Evolutionary conservation across 2,888 invertebrate species (phyloP), one percentile per base, ranked within the genome.

Genomic region (Lingula anatina): DNA sequence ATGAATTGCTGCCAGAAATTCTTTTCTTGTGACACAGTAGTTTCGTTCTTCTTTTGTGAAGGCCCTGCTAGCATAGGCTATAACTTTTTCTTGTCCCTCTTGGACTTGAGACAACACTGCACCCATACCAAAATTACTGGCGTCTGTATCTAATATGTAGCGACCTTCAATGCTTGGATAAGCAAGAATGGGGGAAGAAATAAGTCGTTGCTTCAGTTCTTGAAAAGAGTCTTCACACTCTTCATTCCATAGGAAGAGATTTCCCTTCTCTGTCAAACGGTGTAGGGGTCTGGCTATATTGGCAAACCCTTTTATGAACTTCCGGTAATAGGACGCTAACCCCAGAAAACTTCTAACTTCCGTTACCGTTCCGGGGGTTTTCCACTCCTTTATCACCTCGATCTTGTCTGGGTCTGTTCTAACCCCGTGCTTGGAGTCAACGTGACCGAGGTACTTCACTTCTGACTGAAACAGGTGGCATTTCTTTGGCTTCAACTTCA

Each of bases 1-100:
- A n/a, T n/a, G n/a, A n/a, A n/a, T n/a, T n/a, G n/a, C n/a, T 1
- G 54, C 54, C 39, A 56, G 25, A 2, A 56, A 41, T 20, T 56
- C 54, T 28, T 38, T 41, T 24, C 23, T 40, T 1, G 55, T 55
- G 2, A 49, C 49, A 47, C 54, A 51, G 37, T 55, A 55, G 18
- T 48, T 42, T n/a, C 41, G 28, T 27, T 56, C 47, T 2, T 48
- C 5, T n/a, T 37, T 27, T 1, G 44, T 40, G 4, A 54, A 28
- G 2, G 51, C 45, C 15, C 49, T 21, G 24, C 50, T 55, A 25
- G 26, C 51, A 31, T 52, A 56, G 9, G 46, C 28, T n/a, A 55
- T 49, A 1, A 55, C 50, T 35, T 42, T 20, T 39, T 55, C 56
- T 27, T 26, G 23, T 2, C 47, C 47, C 28, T 46, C 35, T 26